These are phyloP conservation scores for Steinernema hermaphroditum DNA, from an alignment of 2,888 invertebrate species.

Conservation along the genomic window DNA sequence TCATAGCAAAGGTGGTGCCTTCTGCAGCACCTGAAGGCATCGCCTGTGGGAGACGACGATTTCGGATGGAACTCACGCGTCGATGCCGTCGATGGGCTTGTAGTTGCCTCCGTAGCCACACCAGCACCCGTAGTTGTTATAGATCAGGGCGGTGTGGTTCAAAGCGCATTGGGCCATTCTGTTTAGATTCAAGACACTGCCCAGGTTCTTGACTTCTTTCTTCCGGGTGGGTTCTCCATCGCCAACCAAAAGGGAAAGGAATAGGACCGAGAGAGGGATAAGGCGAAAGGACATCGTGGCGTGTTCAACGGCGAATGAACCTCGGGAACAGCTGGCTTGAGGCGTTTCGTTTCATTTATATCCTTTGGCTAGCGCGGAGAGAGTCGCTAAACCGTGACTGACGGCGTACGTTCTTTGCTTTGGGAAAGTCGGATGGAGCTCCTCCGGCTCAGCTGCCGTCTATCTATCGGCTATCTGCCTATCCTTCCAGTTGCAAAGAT, in stretches of 20 bases:
- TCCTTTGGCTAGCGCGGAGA: too few relatives aligned
- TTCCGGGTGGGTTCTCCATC: neutral
- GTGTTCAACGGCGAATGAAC: too few relatives aligned
- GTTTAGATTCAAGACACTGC: slow-evolving; percentile 62
- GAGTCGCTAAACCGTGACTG: too few relatives aligned
- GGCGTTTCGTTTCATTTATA: too few relatives aligned
- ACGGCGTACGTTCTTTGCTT: too few relatives aligned
- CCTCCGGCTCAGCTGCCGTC: too few relatives aligned
- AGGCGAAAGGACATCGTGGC: too few relatives aligned
- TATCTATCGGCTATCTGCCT: too few relatives aligned
- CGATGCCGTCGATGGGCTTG: slow-evolving; percentile 61
- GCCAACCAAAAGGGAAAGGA: neutral
- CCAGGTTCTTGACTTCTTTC: neutral
- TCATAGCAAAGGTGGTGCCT: slow-evolving; percentile 64
- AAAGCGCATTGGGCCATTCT: slow-evolving; percentile 60
- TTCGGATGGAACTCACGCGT: slow-evolving; percentile 44
- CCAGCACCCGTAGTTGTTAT: slow-evolving; percentile 64
- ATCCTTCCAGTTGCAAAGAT: neutral
- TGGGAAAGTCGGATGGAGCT: too few relatives aligned
- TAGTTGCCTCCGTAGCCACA: slow-evolving; percentile 62
- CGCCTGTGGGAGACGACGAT: slow-evolving; percentile 3
- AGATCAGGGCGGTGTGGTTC: slow-evolving; percentile 57
- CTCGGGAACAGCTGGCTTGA: too few relatives aligned
- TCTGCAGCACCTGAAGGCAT: slow-evolving; percentile 57
- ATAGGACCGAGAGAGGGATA: too few relatives aligned